These are phyloP conservation scores for Liodrosophila aerea DNA, from an alignment of 2,888 invertebrate genomes.

Conservation along the genomic window DNA sequence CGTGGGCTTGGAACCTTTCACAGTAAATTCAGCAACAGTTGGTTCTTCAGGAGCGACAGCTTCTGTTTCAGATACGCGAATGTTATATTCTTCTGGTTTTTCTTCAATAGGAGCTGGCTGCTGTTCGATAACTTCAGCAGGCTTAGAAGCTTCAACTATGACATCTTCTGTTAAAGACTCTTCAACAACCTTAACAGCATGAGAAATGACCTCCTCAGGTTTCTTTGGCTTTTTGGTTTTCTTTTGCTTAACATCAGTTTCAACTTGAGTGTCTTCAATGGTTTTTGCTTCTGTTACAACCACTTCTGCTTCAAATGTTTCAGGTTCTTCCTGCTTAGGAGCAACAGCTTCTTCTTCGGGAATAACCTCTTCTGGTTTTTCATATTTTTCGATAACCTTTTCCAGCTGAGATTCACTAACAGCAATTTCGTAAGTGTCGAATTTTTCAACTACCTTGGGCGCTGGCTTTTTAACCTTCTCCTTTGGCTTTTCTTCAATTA, in stretches of 20 bases:
- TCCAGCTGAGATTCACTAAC: conserved; percentile 64
- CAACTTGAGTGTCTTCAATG: conserved; percentile 63
- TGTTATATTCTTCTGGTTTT: conserved; percentile 44
- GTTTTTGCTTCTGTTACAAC: conserved; percentile 67
- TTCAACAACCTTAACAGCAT: conserved; percentile 74
- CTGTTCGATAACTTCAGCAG: conserved; percentile 34
- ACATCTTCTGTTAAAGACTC: conserved; percentile 42
- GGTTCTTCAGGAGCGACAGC: conserved; percentile 53
- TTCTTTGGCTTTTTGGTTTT: conserved; percentile 73
- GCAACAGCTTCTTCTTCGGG: conserved; percentile 39
- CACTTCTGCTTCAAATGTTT: conserved; percentile 74
- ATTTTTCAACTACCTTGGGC: conserved; percentile 53
- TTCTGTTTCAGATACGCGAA: conserved; percentile 51
- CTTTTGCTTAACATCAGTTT: conserved; percentile 68
- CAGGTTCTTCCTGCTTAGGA: conserved; percentile 49
- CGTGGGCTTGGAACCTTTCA: conserved; percentile 59
- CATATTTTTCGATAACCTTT: conserved; percentile 45
- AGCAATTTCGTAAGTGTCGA: conserved; percentile 70
- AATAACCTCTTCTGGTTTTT: conserved; percentile 50
- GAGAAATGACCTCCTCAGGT: conserved; percentile 58
- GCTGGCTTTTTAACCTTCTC: conserved; percentile 46
- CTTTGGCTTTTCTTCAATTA: conserved; percentile 53
- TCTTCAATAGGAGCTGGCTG: conserved; percentile 32
- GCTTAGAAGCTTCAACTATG: conserved; percentile 35
- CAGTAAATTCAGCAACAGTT: conserved; percentile 57